phyloP scores from a whole-genome alignment of 2,888 invertebrate genomes.

The Zhuqinia jingwanae region DNA sequence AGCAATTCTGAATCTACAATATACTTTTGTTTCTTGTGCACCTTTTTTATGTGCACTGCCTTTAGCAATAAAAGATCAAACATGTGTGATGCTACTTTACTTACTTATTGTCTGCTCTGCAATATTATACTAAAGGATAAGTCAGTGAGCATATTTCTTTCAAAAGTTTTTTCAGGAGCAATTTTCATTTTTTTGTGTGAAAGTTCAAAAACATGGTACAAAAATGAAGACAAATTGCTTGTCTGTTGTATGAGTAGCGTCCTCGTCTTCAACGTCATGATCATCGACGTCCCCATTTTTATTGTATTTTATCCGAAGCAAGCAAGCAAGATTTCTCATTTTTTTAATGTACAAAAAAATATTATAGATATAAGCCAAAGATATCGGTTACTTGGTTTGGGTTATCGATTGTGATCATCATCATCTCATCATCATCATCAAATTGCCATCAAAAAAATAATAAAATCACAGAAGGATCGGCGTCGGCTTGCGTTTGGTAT shows the following conservation, averaged over 20 bases:
- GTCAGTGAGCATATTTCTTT: constrained; percentile 52
- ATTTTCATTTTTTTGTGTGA: constrained; percentile 37
- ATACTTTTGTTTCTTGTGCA: constrained; percentile 46
- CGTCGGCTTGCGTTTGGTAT: constrained; percentile 22
- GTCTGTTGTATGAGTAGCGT: too few species aligned
- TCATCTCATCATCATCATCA: constrained; percentile 53
- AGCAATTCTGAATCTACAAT: constrained; percentile 39
- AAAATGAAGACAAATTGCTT: constrained; percentile 65
- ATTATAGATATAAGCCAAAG: not conserved
- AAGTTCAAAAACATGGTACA: not conserved
- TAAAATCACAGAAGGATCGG: constrained; percentile 20
- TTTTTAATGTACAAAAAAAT: constrained; percentile 33
- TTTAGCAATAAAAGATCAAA: constrained; percentile 46
- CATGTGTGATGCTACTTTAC: constrained; percentile 51
- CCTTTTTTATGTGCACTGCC: constrained; percentile 34
- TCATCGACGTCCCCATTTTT: not conserved
- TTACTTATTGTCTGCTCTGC: constrained; percentile 20
- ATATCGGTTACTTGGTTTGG: constrained; percentile 5
- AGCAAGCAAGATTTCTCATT: not conserved
- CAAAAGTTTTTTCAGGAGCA: constrained; percentile 35
- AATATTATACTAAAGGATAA: too few species aligned
- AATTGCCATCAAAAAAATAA: constrained; percentile 49
- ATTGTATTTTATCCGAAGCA: not conserved
- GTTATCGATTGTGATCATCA: constrained; percentile 5
- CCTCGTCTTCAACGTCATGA: not conserved